Conservation (phyloP, 2,797 vertebrate species). For the Xerus rutilus region DNA sequence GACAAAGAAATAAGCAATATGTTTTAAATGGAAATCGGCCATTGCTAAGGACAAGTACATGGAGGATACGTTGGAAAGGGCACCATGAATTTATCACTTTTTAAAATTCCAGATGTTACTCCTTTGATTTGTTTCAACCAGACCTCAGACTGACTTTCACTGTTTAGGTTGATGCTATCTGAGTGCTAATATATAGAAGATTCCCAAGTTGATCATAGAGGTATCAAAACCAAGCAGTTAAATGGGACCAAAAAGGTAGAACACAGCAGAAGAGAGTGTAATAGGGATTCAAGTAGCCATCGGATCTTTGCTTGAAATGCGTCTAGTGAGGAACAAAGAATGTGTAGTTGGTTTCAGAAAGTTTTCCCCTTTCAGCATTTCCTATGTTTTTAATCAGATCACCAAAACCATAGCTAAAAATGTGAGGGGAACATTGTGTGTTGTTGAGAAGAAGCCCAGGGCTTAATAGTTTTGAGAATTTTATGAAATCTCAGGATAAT, state of each 20-base stretch:
- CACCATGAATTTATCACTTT: background rate
- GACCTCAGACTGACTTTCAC: background rate
- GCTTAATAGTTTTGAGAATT: background rate
- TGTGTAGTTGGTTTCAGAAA: background rate
- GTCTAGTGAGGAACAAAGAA: conserved; percentile 20
- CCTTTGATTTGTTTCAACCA: background rate
- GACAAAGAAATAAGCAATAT: background rate
- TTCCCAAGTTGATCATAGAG: background rate
- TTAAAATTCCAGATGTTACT: background rate
- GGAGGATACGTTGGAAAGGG: background rate
- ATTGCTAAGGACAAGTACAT: background rate
- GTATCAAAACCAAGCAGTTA: background rate
- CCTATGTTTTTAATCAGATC: background rate
- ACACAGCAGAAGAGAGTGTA: background rate
- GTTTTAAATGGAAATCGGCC: conserved; percentile 7
- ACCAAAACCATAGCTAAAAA: background rate
- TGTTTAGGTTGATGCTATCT: background rate
- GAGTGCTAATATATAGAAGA: background rate
- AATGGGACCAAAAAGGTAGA: background rate
- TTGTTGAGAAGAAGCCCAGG: background rate
- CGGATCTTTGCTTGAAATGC: conserved; percentile 22
- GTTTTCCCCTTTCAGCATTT: background rate
- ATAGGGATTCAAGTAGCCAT: background rate
- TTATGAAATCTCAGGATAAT: background rate
- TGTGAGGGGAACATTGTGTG: background rate